Base-by-base conservation (phyloP, 53 echinoderm and acorn worm genomes). In the Holothuria leucospilota region DNA sequence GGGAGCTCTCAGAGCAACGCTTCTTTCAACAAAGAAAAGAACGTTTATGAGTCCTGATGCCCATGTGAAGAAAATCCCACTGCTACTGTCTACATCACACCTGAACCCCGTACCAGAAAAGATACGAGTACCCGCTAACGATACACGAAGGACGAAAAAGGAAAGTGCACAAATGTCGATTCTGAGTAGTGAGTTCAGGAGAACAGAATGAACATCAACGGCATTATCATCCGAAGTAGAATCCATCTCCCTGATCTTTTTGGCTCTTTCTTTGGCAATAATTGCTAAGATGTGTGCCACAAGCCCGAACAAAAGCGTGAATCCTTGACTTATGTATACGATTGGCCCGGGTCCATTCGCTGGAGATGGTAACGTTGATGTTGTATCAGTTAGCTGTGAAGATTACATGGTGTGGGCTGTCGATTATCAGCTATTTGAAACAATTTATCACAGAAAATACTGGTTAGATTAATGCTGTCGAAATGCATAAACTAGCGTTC, bases 21-120 rank as follows among this genome's bases (percentile, higher is more conserved):
- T 87, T 15, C 93, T 79, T 38, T 93, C 93, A 15, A 87, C 84
- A 38, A 86, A 90, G 84, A 93, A 83, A 63, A 90, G 20, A 25
- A 90, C 78, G 85, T 90, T 93, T 30, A 93, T 71, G 63, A 93
- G 84, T 21, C 93, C 93, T 0, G 90, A 86, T 61, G 84, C 71
- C 93, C 90, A 90, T 39, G 90, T 84, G 87, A 93, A 93, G 39
- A 93, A 77, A 10, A 90, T 69, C 39, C 90, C 90, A 29, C 83
- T 87, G 46, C 79, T 58, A 58, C 65, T 71, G 71, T 93, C 85
- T 23, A 93, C 52, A 84, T 87, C 78, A 56, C 93, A 93, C 79
- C 67, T 79, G 20, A 87, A 77, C 15, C 72, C 42, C 21, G 39
- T 72, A 5, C 42, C 72, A 14, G 72, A 72, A 39, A 72, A 72